Conservation (phyloP, 2,888 invertebrate species). For the Apoda limacodes region DNA sequence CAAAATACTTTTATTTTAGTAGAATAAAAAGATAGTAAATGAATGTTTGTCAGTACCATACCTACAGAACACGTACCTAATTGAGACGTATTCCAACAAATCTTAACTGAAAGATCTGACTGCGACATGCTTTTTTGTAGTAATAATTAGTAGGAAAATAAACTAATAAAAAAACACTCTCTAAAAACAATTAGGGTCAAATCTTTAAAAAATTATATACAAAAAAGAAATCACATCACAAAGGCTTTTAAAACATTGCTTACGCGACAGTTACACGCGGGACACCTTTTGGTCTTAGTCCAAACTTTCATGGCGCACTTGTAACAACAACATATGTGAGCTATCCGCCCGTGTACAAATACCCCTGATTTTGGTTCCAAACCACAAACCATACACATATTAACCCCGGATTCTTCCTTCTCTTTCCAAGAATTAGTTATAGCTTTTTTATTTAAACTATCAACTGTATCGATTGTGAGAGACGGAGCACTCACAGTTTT, state of each 20-base stretch:
- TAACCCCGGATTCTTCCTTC: constrained; percentile 2
- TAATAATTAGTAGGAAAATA: no score
- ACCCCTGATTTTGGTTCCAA: constrained; percentile 74
- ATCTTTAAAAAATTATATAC: no score
- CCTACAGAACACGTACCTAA: no score
- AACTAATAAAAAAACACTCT: no score
- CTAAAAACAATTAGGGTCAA: no score
- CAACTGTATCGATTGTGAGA: constrained; percentile 28
- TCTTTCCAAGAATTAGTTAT: not conserved
- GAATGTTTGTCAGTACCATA: no score
- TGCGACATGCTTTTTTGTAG: no score
- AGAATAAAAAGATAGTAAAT: no score
- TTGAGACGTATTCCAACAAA: no score
- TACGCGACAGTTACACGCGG: constrained; percentile 76
- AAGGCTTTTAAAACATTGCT: constrained; percentile 75
- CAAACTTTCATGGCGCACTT: constrained; percentile 76
- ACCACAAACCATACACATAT: constrained; percentile 72
- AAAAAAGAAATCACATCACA: constrained; percentile 52
- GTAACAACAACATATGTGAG: constrained; percentile 79
- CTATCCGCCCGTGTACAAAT: constrained; percentile 75
- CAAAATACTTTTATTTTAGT: no score
- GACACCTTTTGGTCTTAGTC: constrained; percentile 73
- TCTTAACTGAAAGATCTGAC: no score
- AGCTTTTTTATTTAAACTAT: no score
- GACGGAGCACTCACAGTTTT: constrained; percentile 58